Evolutionary conservation across 2,888 invertebrate genomes (phyloP), one percentile per base, ranked within the genome.

Genomic region (Plutella xylostella): DNA sequence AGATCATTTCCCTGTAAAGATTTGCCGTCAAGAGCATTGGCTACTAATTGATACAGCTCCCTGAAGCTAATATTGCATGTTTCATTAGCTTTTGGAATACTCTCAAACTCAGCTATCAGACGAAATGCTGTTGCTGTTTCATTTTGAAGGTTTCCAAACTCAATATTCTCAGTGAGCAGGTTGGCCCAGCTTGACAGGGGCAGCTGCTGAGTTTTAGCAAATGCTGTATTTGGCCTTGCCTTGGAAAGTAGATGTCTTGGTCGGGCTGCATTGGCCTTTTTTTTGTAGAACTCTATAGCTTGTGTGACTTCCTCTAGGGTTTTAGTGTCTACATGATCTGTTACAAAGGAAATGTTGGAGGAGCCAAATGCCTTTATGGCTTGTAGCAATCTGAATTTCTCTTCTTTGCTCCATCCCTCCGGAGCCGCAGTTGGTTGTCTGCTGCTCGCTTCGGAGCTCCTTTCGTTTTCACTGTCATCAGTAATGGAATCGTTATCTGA

Each of bases 21-120:
- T 57, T 77, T 78, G 0, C 82, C 83, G 51, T 77, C 76, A 54
- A 82, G 58, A 3, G 79, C 73, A 55, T 76, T 71, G 0, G 79
- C 79, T 34, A 84, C 48, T 42, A 63, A 57, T 41, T 67, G 61
- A 49, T 84, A 83, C 11, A 77, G 50, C 14, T 60, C 59, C 45
- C 55, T 63, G 30, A 84, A 74, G 52, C 83, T 68, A 45, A 78
- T 55, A 30, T 63, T 57, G 0, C 63, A 63, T 11, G 70, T 68
- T 3, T 47, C 48, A 1, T 49, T 39, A 2, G 68, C 40, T 3
- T 57, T 4, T 0, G 79, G 76, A 21, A 72, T 64, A 2, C 64
- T 52, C 51, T 82, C 80, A 48, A 70, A 61, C 11, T 79, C 70
- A n/a, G 77, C 78, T 21, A 84, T 73, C 14, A 78, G 51, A 18